phyloP scores from a whole-genome alignment of 2,888 invertebrate genomes.

The Nomada fabriciana region DNA sequence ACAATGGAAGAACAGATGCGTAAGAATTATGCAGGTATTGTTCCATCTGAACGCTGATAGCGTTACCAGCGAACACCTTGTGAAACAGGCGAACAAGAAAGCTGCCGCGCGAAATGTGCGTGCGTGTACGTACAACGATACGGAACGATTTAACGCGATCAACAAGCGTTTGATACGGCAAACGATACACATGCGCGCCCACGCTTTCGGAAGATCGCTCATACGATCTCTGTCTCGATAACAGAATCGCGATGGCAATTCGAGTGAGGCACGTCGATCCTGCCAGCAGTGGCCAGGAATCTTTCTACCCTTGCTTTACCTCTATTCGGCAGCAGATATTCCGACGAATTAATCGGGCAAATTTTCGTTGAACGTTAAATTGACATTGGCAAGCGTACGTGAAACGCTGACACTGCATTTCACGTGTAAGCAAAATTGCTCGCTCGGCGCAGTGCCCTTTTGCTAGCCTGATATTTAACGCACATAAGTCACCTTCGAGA shows the following conservation, averaged over 20 bases:
- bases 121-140: background rate
- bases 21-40: conserved; percentile 49
- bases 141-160: conserved; percentile 21
- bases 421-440: background rate
- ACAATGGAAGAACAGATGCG: background rate
- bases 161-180: background rate
- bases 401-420: conserved; percentile 26
- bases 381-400: conserved; percentile 2
- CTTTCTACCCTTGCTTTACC: background rate
- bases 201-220: background rate
- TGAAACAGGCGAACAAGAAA: conserved; percentile 27
- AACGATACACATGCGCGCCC: conserved; percentile 1
- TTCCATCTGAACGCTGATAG: conserved; percentile 35
- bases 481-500: no score
- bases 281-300: background rate
- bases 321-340: conserved; percentile 1
- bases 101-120: conserved; percentile 43
- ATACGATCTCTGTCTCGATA: background rate
- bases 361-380: conserved; percentile 12
- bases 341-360: conserved; percentile 19
- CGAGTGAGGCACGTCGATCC: background rate
- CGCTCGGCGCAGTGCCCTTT: background rate
- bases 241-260: background rate
- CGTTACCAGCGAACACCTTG: conserved; percentile 27
- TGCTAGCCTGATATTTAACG: background rate